phyloP scores from a whole-genome alignment of 2,797 vertebrate genomes.

The Ataeniobius toweri region DNA sequence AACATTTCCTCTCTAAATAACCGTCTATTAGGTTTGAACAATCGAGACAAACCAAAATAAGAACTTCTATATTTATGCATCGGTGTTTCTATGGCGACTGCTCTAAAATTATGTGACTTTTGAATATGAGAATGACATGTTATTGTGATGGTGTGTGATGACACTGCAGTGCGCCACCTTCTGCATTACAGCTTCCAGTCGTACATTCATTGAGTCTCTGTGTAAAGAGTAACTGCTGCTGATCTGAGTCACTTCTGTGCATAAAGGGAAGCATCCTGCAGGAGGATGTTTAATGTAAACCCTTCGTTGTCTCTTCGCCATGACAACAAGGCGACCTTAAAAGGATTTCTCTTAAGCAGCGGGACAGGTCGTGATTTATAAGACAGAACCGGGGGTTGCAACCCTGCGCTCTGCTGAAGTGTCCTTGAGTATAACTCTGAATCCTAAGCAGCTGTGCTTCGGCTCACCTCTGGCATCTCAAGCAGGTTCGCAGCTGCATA shows the following conservation, averaged over 20 bases:
- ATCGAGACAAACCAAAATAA: conserved; percentile 7
- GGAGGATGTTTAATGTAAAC: not conserved
- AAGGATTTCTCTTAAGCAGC: conserved; percentile 6
- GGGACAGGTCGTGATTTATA: conserved; percentile 45
- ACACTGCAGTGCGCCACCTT: conserved; percentile 14
- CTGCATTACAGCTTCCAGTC: not conserved
- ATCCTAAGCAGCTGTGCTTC: conserved; percentile 35
- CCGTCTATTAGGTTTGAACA: conserved; percentile 6
- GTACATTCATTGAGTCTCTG: conserved; percentile 67
- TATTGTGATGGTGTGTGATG: conserved; percentile 8
- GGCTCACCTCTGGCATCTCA: conserved; percentile 27
- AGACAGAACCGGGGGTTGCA: conserved; percentile 23
- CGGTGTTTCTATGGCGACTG: not conserved
- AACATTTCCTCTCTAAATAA: conserved; percentile 12
- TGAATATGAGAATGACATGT: conserved; percentile 3
- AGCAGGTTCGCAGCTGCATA: not conserved
- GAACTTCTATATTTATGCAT: conserved; percentile 21
- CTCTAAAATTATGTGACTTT: conserved; percentile 12
- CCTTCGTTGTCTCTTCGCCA: not conserved
- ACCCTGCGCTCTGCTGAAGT: conserved; percentile 22
- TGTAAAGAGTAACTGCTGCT: conserved; percentile 8
- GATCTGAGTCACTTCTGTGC: conserved; percentile 7
- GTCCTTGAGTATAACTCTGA: conserved; percentile 39
- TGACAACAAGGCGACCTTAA: conserved; percentile 4
- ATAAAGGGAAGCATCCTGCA: not conserved